Base-by-base conservation (phyloP, 23 tunicate genomes). In the Pegea sp. region DNA sequence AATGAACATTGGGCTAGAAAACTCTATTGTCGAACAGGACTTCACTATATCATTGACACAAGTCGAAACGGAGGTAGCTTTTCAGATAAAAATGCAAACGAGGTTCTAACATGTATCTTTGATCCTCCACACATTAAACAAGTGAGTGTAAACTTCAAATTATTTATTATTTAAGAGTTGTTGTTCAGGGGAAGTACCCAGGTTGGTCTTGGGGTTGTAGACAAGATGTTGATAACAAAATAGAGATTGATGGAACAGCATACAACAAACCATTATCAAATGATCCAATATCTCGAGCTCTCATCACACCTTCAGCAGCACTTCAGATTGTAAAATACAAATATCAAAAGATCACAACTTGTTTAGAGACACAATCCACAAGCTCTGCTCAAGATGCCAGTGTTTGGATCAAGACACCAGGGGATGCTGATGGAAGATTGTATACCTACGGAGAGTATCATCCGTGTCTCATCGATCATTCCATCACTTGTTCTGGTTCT, bases 191-290 rank as follows among this genome's bases (percentile, higher is more conserved):
- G 6, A 66, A 61, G 28, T 52, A 30, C 22, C 90, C 90, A 7
- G 76, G 90, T 16, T 77, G 76, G 76, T 64, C 76, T n/a, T 77
- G 90, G 90, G 90, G 90, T 5, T 63, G 61, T 54, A n/a, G n/a
- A n/a, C n/a, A n/a, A n/a, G n/a, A n/a, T n/a, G n/a, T n/a, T n/a
- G n/a, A n/a, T n/a, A n/a, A n/a, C n/a, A n/a, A n/a, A n/a, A n/a
- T n/a, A n/a, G n/a, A n/a, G n/a, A n/a, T n/a, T n/a, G n/a, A n/a
- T n/a, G n/a, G n/a, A n/a, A n/a, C n/a, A n/a, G n/a, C n/a, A n/a
- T n/a, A n/a, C n/a, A n/a, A n/a, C n/a, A n/a, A n/a, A n/a, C n/a
- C n/a, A n/a, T n/a, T n/a, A n/a, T n/a, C n/a, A n/a, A n/a, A n/a
- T n/a, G n/a, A n/a, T n/a, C n/a, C n/a, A n/a, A n/a, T n/a, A n/a